phyloP scores from a whole-genome alignment of 1,140 invertebrate genomes.

The Drosophila paulistorum region DNA sequence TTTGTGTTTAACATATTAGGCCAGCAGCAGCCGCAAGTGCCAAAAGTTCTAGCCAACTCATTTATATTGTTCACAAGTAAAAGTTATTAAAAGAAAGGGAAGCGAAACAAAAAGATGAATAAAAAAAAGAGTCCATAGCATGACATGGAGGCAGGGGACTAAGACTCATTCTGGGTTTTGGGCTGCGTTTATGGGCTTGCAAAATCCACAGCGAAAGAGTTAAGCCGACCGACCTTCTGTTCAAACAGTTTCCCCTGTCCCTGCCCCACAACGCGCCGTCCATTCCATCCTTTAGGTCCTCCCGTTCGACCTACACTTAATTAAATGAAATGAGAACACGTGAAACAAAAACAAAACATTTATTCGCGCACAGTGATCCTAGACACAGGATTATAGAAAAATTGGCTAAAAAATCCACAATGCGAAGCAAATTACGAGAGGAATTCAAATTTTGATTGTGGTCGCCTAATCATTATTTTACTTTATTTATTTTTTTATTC shows the following conservation, averaged over 20 bases:
- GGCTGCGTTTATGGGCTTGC: slow-evolving; percentile 25
- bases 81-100: slow-evolving; percentile 37
- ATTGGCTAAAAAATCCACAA: no score
- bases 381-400: not conserved
- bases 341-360: slow-evolving; percentile 26
- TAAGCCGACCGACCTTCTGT: slow-evolving; percentile 44
- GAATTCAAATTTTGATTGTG: no score
- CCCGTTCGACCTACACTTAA: slow-evolving; percentile 48
- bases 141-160: slow-evolving; percentile 1
- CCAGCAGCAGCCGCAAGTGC: slow-evolving; percentile 58
- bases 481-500: no score
- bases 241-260: not conserved
- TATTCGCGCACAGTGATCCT: slow-evolving; percentile 28
- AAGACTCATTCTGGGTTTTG: slow-evolving; percentile 13
- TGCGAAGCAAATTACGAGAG: no score
- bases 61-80: slow-evolving; percentile 60
- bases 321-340: slow-evolving; percentile 66
- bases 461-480: no score
- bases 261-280: no score
- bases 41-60: slow-evolving; percentile 65
- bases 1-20: slow-evolving; percentile 47
- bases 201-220: slow-evolving; percentile 57
- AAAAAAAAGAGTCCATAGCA: not conserved
- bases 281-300: not conserved
- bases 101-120: slow-evolving; percentile 24